phyloP scores from a whole-genome alignment of 2,797 vertebrate genomes.

The Notolabrus celidotus region DNA sequence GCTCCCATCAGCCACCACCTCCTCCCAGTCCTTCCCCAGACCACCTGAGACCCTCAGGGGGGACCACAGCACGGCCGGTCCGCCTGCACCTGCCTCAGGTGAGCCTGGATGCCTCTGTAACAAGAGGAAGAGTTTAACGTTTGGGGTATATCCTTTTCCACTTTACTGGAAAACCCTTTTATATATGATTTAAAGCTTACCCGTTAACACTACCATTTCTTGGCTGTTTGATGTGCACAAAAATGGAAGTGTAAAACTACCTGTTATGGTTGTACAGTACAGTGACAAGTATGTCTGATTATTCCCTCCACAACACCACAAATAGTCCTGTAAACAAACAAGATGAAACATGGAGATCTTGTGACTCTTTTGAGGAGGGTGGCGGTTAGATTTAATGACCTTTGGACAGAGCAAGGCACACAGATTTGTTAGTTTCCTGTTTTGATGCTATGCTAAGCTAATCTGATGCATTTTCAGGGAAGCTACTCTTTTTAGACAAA shows the following conservation, averaged over 20 bases:
- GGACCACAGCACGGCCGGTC: constrained; percentile 33
- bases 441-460: constrained; percentile 2
- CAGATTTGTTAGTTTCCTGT: no score
- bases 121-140: background rate
- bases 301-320: background rate
- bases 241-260: no score
- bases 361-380: background rate
- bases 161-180: background rate
- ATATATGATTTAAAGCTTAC: no score
- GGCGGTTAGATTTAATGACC: background rate
- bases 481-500: no score
- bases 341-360: background rate
- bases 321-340: background rate
- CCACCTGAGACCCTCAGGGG: constrained; percentile 64
- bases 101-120: background rate
- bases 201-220: no score
- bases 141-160: background rate
- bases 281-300: background rate
- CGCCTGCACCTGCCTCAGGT: constrained; percentile 73
- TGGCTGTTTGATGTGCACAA: no score
- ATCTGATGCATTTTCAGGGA: no score
- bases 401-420: no score
- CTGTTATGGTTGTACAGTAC: no score
- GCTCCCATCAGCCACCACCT: constrained; percentile 55
- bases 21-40: constrained; percentile 74